Evolutionary conservation across 2,888 invertebrate genomes (phyloP).

Genomic region (Graphium colonna): DNA sequence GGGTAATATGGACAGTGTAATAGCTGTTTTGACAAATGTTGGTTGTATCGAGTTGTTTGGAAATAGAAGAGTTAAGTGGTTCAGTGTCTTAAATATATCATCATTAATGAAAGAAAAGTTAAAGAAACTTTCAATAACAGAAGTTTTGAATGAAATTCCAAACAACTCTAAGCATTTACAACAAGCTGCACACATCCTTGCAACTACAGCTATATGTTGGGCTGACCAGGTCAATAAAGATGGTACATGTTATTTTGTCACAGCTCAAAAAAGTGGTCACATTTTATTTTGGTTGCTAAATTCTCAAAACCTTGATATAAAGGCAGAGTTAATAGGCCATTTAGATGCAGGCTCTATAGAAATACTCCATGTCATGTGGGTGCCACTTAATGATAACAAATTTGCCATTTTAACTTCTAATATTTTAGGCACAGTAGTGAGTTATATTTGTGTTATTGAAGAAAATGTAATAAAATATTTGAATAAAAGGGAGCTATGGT

Average conservation of each 20-base stretch:
- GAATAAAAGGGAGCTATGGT: slow-evolving; percentile 44
- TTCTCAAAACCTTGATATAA: slow-evolving; percentile 27
- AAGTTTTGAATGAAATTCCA: slow-evolving; percentile 27
- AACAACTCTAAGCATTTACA: slow-evolving; percentile 41
- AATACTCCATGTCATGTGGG: slow-evolving; percentile 48
- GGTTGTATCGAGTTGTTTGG: slow-evolving; percentile 54
- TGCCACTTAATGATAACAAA: slow-evolving; percentile 34
- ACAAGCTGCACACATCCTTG: slow-evolving; percentile 41
- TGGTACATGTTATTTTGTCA: slow-evolving; percentile 51
- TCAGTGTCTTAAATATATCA: slow-evolving; percentile 44
- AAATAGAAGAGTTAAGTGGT: slow-evolving; percentile 39
- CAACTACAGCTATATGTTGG: slow-evolving; percentile 57
- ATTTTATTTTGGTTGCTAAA: slow-evolving; percentile 54
- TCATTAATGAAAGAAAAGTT: slow-evolving; percentile 35
- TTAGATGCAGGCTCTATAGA: slow-evolving; percentile 39
- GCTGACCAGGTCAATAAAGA: slow-evolving; percentile 38
- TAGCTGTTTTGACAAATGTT: slow-evolving; percentile 58
- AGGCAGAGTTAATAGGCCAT: slow-evolving; percentile 33
- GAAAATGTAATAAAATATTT: slow-evolving; percentile 33
- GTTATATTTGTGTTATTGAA: slow-evolving; percentile 39
- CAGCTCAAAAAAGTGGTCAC: slow-evolving; percentile 55
- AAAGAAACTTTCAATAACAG: slow-evolving; percentile 20
- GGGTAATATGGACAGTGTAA: slow-evolving; percentile 38
- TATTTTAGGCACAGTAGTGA: slow-evolving; percentile 46
- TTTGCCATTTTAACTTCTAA: slow-evolving; percentile 49